Conservation (phyloP, 2,888 invertebrate genomes). For the Melanophora roralis region DNA sequence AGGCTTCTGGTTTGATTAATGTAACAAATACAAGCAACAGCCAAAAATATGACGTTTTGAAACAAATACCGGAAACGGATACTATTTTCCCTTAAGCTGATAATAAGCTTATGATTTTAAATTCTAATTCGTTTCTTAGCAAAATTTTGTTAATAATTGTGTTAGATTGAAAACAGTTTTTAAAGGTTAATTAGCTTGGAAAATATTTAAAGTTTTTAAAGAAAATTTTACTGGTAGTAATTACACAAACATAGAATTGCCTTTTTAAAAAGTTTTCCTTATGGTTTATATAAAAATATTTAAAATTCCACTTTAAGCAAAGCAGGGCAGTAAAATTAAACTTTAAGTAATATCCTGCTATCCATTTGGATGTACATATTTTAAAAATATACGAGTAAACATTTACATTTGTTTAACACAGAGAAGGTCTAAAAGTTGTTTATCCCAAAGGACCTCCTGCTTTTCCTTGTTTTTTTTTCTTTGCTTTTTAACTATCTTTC, state of each 20-base stretch:
- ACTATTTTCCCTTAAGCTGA: constrained; percentile 12
- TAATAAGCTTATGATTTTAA: not conserved
- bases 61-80: constrained; percentile 24
- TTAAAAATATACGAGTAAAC: not conserved
- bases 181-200: no score
- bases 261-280: not conserved
- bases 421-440: not conserved
- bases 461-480: not conserved
- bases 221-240: no score
- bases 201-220: no score
- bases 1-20: no score
- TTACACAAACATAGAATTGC: not conserved
- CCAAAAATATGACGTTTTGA: not conserved
- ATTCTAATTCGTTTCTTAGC: not conserved
- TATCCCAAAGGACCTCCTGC: constrained; percentile 35
- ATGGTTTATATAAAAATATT: not conserved
- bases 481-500: not conserved
- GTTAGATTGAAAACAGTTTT: no score
- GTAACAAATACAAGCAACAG: no score
- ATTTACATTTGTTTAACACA: not conserved
- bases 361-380: no score
- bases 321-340: not conserved
- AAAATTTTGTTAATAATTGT: no score
- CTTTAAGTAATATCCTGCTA: not conserved
- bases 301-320: not conserved